Conservation (phyloP, 2,113 vertebrate species). For the Oreochromis aureus region DNA sequence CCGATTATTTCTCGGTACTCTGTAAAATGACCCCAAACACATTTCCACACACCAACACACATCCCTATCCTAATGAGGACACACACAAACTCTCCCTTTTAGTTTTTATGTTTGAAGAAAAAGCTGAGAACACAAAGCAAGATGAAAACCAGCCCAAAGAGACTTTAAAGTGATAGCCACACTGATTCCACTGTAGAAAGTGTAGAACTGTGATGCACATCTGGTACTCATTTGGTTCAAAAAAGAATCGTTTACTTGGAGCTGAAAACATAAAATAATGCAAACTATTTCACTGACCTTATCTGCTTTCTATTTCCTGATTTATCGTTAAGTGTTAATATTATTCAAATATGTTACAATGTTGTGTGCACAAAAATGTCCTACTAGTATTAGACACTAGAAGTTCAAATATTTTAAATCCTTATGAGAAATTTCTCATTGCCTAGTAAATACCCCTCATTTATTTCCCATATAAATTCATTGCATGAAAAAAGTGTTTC, state of each 20-base stretch:
- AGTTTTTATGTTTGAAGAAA: background rate
- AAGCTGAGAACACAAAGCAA: background rate
- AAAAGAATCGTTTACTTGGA: background rate
- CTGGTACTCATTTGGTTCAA: background rate
- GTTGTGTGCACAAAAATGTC: background rate
- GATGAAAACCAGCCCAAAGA: background rate
- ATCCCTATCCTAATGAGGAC: background rate
- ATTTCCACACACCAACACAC: background rate
- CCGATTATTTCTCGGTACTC: background rate
- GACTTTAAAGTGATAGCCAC: background rate
- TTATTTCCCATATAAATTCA: no score
- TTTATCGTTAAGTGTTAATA: background rate
- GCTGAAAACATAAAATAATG: background rate
- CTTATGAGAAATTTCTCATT: background rate
- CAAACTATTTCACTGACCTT: background rate
- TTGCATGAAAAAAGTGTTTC: no score
- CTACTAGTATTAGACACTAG: background rate
- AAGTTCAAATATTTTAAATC: background rate
- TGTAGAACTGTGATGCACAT: background rate
- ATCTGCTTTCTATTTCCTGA: background rate
- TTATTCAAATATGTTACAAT: background rate
- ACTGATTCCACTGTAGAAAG: background rate
- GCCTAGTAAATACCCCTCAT: background rate
- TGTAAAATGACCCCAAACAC: background rate
- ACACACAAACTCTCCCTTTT: background rate